These are phyloP conservation scores for Picus viridis DNA, from an alignment of 2,797 vertebrate genomes.

Conservation along the genomic window DNA sequence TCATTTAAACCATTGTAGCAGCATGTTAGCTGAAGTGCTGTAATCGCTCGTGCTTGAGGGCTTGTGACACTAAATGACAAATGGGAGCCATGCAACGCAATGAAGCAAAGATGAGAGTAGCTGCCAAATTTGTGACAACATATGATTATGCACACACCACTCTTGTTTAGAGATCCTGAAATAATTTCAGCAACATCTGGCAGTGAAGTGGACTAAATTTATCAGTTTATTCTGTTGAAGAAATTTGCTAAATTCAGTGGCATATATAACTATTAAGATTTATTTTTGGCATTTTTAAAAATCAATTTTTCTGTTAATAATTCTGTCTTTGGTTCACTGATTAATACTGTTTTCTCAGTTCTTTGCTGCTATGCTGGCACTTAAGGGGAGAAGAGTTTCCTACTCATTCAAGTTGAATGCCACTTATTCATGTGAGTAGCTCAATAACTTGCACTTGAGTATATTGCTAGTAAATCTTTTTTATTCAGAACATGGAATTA, in stretches of 20 bases:
- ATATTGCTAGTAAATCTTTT: background rate
- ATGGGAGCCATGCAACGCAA: conserved; percentile 16
- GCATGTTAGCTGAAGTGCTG: background rate
- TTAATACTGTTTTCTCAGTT: background rate
- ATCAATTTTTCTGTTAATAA: conserved; percentile 8
- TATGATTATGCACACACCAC: conserved; percentile 12
- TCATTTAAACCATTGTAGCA: conserved; percentile 25
- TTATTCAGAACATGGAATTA: background rate
- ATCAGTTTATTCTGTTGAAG: conserved; percentile 21
- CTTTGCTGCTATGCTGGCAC: background rate
- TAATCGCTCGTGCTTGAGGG: background rate
- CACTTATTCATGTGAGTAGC: background rate
- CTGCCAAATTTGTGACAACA: conserved; percentile 51
- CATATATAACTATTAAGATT: background rate
- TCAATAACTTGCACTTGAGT: background rate
- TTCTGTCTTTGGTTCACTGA: background rate
- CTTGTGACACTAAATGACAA: conserved; percentile 49
- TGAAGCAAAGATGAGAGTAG: conserved; percentile 39
- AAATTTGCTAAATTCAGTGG: conserved; percentile 23
- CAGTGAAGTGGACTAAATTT: conserved; percentile 8
- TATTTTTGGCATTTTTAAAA: conserved; percentile 31
- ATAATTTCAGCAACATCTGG: conserved; percentile 51
- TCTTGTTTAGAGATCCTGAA: conserved; percentile 26
- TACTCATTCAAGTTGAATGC: background rate
- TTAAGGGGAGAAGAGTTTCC: background rate